These are phyloP conservation scores for Willowsia nigromaculata DNA, from an alignment of 2,888 invertebrate genomes.

Conservation along the genomic window DNA sequence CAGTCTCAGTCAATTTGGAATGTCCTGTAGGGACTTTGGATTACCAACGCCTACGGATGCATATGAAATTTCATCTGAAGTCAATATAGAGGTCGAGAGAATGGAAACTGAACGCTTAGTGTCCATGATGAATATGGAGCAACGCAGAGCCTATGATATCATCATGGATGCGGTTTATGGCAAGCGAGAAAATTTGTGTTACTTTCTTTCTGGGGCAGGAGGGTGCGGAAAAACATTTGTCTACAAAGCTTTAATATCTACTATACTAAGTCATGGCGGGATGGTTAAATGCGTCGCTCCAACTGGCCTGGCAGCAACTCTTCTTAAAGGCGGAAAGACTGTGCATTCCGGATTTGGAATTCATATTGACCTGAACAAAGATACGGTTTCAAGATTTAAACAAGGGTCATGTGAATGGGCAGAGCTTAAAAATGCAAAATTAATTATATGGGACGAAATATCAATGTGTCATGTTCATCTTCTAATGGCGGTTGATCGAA, in stretches of 20 bases:
- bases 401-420: conserved; percentile 45
- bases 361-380: conserved; percentile 67
- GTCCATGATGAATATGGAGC: conserved; percentile 40
- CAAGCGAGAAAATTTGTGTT: conserved; percentile 20
- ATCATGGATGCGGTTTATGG: conserved; percentile 61
- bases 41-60: conserved; percentile 16
- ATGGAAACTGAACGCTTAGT: neutral
- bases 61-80: neutral
- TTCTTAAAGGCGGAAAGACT: conserved; percentile 78
- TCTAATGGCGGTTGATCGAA: conserved; percentile 52
- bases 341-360: conserved; percentile 78
- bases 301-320: conserved; percentile 75
- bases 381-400: conserved; percentile 48
- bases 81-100: neutral
- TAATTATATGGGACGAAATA: conserved; percentile 74
- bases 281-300: conserved; percentile 65
- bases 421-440: neutral
- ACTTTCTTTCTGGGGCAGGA: conserved; percentile 81
- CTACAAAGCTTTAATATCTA: conserved; percentile 60
- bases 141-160: conserved; percentile 33
- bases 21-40: conserved; percentile 14
- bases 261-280: conserved; percentile 67
- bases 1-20: conserved; percentile 41
- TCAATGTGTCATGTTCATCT: conserved; percentile 65
- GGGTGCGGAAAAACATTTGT: conserved; percentile 81